Evolutionary conservation across 2,113 vertebrate genomes (phyloP).

Genomic region (Alectura lathami): DNA sequence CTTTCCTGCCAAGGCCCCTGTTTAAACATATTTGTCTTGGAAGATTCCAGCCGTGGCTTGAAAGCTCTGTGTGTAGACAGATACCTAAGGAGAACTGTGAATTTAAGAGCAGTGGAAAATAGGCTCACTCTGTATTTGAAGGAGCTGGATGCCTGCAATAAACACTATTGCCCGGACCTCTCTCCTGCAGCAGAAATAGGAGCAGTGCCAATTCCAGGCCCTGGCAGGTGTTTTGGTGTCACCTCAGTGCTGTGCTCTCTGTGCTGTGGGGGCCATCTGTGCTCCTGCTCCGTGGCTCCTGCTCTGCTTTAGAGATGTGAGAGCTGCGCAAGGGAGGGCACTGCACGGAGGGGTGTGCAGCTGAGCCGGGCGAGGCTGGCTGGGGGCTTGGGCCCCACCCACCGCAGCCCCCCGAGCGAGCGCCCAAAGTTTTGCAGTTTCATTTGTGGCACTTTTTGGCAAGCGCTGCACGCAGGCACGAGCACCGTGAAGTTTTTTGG

Average conservation of each 20-base stretch:
- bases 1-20: slow-evolving; percentile 51
- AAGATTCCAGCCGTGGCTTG: background rate
- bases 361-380: background rate
- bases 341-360: background rate
- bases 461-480: background rate
- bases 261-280: background rate
- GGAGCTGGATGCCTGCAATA: background rate
- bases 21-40: background rate
- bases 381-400: background rate
- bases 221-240: background rate
- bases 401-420: background rate
- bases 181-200: background rate
- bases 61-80: background rate
- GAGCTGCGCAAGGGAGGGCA: background rate
- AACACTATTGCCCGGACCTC: background rate
- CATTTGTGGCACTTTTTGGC: background rate
- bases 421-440: background rate
- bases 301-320: background rate
- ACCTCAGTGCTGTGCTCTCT: background rate
- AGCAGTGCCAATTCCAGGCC: background rate
- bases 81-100: background rate
- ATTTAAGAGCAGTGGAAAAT: background rate
- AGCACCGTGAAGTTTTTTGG: too few relatives aligned
- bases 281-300: too few relatives aligned
- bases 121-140: background rate